Conservation (phyloP, 2,113 vertebrate species). For the Rhadina sibilatrix region DNA sequence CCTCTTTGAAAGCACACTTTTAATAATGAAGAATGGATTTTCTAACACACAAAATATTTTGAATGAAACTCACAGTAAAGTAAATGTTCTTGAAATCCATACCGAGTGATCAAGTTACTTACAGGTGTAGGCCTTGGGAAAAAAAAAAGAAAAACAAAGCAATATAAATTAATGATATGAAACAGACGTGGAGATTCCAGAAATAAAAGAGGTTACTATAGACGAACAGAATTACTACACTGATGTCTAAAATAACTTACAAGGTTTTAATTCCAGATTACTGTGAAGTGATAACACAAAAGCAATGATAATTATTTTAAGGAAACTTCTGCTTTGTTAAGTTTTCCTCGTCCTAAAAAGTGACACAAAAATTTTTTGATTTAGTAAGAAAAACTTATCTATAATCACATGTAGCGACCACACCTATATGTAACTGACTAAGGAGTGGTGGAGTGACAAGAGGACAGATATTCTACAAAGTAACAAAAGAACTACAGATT, state of each 20-base stretch:
- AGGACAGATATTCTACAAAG: neutral
- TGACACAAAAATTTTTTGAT: neutral
- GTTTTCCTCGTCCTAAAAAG: neutral
- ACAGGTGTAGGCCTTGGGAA: constrained; percentile 86
- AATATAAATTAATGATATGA: neutral
- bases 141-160: constrained; percentile 21
- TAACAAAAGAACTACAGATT: neutral
- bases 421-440: neutral
- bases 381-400: neutral
- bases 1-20: neutral
- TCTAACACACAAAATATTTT: neutral
- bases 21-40: neutral
- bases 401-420: neutral
- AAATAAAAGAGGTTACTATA: neutral
- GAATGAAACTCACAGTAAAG: constrained; percentile 90
- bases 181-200: neutral
- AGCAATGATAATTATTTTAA: neutral
- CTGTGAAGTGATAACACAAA: neutral
- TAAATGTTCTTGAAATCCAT: constrained; percentile 94
- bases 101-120: constrained; percentile 85
- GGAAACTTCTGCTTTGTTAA: neutral
- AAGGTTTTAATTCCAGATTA: neutral
- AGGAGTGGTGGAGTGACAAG: neutral
- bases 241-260: neutral
- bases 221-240: neutral